Percentiles rank a stretch among this genome's conserved stretches.
Evolutionary conservation across 2,113 vertebrate species (phyloP).

Genomic region (Diglossa brunneiventris): DNA sequence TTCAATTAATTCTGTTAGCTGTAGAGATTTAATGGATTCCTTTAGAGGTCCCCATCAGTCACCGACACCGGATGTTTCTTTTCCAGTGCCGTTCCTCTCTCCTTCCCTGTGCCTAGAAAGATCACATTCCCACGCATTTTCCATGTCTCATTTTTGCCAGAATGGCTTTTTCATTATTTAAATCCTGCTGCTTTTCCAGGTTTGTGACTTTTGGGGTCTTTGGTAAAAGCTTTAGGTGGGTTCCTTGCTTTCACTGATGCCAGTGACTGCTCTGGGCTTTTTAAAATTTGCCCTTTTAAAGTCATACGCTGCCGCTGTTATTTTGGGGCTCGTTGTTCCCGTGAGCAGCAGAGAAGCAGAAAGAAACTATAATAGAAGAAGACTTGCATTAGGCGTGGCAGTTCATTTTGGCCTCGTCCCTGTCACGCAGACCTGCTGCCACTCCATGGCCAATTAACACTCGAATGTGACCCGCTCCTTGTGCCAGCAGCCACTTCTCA

Average conservation of each 20-base stretch:
- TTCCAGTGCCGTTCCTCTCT: background rate
- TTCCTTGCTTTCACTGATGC: background rate
- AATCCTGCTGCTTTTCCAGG: background rate
- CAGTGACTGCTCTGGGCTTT: background rate
- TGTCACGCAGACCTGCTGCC: background rate
- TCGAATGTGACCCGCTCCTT: accelerated
- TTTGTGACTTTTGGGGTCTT: background rate
- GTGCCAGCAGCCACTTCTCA: background rate
- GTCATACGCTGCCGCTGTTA: background rate
- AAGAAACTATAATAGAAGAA: background rate
- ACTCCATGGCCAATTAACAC: background rate
- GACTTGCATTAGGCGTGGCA: background rate
- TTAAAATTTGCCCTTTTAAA: background rate
- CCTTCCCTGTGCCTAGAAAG: background rate
- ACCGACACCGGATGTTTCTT: accelerated
- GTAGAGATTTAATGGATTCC: background rate
- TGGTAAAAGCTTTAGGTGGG: accelerated
- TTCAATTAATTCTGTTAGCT: background rate
- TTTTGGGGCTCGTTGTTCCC: background rate
- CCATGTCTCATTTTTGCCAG: background rate
- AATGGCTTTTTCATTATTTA: background rate
- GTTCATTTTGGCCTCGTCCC: background rate
- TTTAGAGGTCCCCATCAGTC: background rate
- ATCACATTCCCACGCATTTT: background rate
- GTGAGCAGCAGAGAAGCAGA: background rate